Conservation (phyloP, 2,888 invertebrate genomes). For the Resseliella maxima region DNA sequence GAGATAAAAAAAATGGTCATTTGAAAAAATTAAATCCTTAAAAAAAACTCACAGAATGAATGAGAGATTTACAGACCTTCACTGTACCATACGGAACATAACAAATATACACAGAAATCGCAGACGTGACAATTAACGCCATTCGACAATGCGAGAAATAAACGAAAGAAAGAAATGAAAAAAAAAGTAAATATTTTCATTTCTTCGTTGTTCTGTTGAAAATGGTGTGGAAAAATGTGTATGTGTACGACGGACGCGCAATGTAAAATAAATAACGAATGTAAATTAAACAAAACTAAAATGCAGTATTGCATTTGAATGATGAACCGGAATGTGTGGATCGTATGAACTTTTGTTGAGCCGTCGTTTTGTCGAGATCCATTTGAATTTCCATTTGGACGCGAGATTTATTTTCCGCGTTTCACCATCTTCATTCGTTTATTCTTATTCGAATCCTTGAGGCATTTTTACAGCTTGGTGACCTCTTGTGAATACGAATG, state of each 20-base stretch:
- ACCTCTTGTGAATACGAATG: neutral
- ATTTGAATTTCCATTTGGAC: constrained; percentile 23
- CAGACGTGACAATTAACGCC: constrained; percentile 29
- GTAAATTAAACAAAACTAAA: constrained; percentile 20
- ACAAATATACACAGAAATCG: constrained; percentile 19
- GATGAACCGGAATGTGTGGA: constrained; percentile 16
- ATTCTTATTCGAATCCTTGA: constrained; percentile 18
- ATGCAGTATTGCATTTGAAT: constrained; percentile 38
- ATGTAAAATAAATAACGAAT: constrained; percentile 29
- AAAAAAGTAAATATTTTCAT: constrained; percentile 18
- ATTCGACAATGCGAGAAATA: neutral
- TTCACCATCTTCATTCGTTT: neutral
- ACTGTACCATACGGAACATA: constrained; percentile 8
- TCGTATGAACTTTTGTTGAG: neutral
- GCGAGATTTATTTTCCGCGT: constrained; percentile 27
- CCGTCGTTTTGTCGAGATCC: neutral
- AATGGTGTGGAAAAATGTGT: constrained; percentile 21
- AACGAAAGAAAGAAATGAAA: neutral
- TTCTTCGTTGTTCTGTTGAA: neutral
- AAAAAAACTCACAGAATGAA: neutral
- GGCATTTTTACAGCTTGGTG: constrained; percentile 15
- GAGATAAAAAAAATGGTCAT: constrained; percentile 18
- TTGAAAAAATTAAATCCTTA: constrained; percentile 21
- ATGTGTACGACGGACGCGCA: constrained; percentile 22
- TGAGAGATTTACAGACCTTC: neutral